Percentiles rank a stretch among this genome's conserved stretches.
These are phyloP conservation scores for Pheosia tremula DNA, from an alignment of 2,888 invertebrate genomes.

Conservation along the genomic window DNA sequence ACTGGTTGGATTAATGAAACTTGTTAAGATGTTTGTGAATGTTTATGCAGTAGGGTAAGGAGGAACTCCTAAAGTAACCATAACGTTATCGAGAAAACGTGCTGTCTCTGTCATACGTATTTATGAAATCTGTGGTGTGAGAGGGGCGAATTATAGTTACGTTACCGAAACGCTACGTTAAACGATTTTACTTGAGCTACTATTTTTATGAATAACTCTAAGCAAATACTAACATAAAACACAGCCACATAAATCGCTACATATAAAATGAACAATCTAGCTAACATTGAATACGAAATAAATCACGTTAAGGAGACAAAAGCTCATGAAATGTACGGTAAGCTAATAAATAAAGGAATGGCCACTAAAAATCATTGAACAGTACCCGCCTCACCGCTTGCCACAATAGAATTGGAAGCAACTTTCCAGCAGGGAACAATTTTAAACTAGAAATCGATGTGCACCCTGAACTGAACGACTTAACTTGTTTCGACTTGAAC, in stretches of 20 bases:
- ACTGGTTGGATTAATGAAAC: too few species aligned
- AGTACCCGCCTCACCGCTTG: constrained; percentile 21
- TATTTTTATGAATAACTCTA: too few species aligned
- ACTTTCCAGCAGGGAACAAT: constrained; percentile 44
- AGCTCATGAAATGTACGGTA: constrained; percentile 19
- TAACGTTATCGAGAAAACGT: too few species aligned
- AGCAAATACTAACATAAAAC: not conserved
- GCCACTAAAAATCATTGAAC: constrained; percentile 43
- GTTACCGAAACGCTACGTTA: too few species aligned
- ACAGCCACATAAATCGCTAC: constrained; percentile 13
- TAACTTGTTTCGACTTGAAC: constrained; percentile 51
- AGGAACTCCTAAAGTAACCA: too few species aligned
- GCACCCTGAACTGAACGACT: constrained; percentile 39
- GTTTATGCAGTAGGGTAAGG: too few species aligned
- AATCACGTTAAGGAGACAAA: constrained; percentile 22
- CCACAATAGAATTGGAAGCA: constrained; percentile 34
- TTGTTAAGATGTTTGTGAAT: too few species aligned
- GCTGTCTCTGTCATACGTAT: too few species aligned
- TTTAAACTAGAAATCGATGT: constrained; percentile 54
- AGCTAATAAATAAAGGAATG: constrained; percentile 32
- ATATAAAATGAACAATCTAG: constrained; percentile 5
- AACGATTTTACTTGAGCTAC: too few species aligned
- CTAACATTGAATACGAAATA: constrained; percentile 9
- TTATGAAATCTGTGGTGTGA: too few species aligned
- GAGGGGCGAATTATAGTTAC: too few species aligned